Evolutionary conservation across 2,113 vertebrate species (phyloP), one percentile per base, ranked within the genome.

Genomic region (Asarcornis scutulata): DNA sequence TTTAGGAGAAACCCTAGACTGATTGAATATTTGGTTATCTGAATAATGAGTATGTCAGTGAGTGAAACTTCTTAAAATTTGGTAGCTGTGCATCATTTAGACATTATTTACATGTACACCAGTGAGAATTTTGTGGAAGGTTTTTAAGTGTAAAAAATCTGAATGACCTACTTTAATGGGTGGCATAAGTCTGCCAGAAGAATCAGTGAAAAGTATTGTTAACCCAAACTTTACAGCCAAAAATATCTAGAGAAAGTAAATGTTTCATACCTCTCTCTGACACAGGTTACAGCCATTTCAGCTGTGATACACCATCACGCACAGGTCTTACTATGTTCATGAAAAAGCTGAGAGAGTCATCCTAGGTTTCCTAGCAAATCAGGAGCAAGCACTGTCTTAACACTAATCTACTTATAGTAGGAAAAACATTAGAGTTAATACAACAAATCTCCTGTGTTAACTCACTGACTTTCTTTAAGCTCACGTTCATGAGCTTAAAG

Each of bases 271-370:
- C 9, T 88, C 17, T 22, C 48, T 59, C 52, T 26, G 58, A 42
- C 60, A 77, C 36, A 53, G n/a, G 42, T 83, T 56, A 38, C 22
- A 72, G 55, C 11, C 25, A 32, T 74, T 78, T 56, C 69, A 59
- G 31, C 76, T 89, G 62, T 48, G 34, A 53, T n/a, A 6, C 4
- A 9, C 27, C 52, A 40, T 22, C 68, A 62, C n/a, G 81, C 64
- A n/a, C 5, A 63, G 36, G 17, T 11, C 50, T 66, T 44, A n/a
- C 23, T 29, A n/a, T 3, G 18, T 32, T 56, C 0, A 0, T 50
- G 58, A 58, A 85, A 91, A 91, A 73, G 27, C 53, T 68, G 66
- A 83, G 29, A 90, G 20, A 64, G 53, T 21, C 71, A 68, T 58
- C 27, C 71, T 62, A 66, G 25, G 22, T 62, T 63, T 92, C 79